Conservation (phyloP, 2,797 vertebrate genomes). For the Poeciliopsis presidionis region DNA sequence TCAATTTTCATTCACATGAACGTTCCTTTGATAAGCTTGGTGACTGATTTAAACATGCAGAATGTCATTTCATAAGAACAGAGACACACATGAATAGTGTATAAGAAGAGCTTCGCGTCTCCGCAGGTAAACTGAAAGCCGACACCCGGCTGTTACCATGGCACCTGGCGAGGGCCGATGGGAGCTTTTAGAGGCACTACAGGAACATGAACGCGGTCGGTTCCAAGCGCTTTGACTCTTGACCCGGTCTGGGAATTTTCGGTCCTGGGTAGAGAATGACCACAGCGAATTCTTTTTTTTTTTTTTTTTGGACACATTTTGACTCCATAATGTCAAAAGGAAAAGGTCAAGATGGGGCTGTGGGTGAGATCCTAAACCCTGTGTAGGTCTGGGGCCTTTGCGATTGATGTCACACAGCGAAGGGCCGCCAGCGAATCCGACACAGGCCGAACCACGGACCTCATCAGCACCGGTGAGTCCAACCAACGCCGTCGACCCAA, state of each 20-base stretch:
- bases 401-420: constrained; percentile 80
- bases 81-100: background rate
- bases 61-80: background rate
- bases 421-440: constrained; percentile 79
- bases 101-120: constrained; percentile 33
- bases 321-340: background rate
- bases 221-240: background rate
- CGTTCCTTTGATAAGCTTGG: background rate
- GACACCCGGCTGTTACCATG: constrained; percentile 74
- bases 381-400: constrained; percentile 59
- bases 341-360: constrained; percentile 42
- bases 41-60: background rate
- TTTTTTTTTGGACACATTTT: too few relatives aligned
- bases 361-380: constrained; percentile 55
- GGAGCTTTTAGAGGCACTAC: constrained; percentile 34
- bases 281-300: background rate
- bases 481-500: background rate
- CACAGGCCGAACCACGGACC: constrained; percentile 81
- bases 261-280: background rate
- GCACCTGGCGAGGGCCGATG: constrained; percentile 53
- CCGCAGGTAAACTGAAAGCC: constrained; percentile 64
- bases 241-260: background rate
- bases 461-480: constrained; percentile 84
- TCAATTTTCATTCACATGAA: background rate
- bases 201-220: constrained; percentile 23